Conservation (phyloP, 2,113 vertebrate species). For the Calypte anna region DNA sequence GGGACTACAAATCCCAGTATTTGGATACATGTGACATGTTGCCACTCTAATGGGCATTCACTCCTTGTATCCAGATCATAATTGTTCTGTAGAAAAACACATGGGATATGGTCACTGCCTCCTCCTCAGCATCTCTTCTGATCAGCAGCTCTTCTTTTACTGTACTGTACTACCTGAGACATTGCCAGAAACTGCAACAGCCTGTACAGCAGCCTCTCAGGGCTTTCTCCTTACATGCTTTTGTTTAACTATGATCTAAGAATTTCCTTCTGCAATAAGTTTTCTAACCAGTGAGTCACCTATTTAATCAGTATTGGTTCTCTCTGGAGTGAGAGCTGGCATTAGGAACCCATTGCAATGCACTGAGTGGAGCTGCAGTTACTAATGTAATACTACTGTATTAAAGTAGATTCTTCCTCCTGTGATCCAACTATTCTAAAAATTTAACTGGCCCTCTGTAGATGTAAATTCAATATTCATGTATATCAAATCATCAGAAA, state of each 20-base stretch:
- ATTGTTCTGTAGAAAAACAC: not conserved
- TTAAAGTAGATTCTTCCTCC: not conserved
- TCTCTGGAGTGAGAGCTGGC: not conserved
- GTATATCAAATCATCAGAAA: not conserved
- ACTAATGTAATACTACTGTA: not conserved
- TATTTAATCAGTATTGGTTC: not conserved
- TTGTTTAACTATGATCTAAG: not conserved
- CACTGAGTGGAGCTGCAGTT: not conserved
- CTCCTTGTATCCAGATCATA: not conserved
- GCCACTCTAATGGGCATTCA: not conserved
- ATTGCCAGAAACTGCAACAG: not conserved
- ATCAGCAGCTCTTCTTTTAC: not conserved
- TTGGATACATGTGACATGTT: not conserved
- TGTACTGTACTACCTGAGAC: not conserved
- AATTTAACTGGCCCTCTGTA: not conserved
- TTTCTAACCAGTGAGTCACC: not conserved
- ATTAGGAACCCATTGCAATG: not conserved
- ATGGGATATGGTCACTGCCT: not conserved
- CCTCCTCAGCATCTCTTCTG: not conserved
- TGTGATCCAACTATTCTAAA: not conserved
- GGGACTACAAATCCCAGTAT: not conserved
- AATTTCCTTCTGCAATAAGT: not conserved
- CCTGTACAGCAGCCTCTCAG: not conserved
- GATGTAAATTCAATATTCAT: not conserved
- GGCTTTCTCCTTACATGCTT: not conserved